Evolutionary conservation across 2,113 vertebrate genomes (phyloP).

Genomic region (Bubalus kerabau): DNA sequence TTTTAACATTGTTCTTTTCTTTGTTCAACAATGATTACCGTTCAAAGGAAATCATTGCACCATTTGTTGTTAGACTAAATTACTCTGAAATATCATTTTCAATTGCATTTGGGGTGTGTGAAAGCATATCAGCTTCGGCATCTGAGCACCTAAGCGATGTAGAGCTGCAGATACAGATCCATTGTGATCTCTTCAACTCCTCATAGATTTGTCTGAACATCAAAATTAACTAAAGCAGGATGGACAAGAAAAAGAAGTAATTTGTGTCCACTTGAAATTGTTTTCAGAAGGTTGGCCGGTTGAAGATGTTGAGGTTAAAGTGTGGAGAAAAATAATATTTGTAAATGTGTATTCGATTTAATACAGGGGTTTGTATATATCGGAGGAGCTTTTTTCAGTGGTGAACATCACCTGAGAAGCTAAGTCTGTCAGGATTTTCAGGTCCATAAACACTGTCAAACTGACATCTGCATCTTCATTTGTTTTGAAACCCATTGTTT

Average conservation of each 20-base stretch:
- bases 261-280: not conserved
- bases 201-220: not conserved
- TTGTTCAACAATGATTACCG: not conserved
- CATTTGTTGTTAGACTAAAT: not conserved
- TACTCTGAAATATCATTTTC: not conserved
- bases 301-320: not conserved
- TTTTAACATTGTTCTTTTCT: not conserved
- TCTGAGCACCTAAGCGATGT: too few species aligned
- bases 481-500: not conserved
- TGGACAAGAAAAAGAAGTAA: not conserved
- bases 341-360: not conserved
- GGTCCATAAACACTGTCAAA: not conserved
- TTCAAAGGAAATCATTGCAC: not conserved
- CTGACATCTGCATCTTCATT: not conserved
- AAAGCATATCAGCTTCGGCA: not conserved
- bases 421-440: not conserved
- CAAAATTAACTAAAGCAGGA: not conserved
- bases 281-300: not conserved
- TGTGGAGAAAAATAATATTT: not conserved
- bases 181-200: not conserved
- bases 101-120: too few species aligned
- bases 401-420: too few species aligned
- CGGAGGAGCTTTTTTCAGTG: not conserved
- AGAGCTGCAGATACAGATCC: not conserved
- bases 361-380: accelerated